Evolutionary conservation across 2,888 invertebrate genomes (phyloP).

Genomic region (Augochlorella aurata): DNA sequence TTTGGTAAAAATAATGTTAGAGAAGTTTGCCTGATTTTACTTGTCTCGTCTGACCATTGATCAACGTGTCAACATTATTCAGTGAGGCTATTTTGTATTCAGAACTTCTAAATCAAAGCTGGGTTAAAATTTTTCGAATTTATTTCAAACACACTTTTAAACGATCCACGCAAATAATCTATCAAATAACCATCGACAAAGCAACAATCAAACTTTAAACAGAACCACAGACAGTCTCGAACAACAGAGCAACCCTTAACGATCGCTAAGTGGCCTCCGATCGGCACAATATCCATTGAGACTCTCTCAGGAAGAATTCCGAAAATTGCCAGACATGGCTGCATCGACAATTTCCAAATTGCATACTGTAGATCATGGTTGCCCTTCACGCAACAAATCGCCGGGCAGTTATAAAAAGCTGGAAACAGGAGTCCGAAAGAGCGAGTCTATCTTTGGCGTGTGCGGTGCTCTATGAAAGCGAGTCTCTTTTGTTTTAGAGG

Average conservation of each 20-base stretch:
- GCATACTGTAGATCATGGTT: too few species aligned
- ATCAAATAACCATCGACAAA: not conserved
- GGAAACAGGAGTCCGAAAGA: not conserved
- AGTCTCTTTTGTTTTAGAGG: conserved; percentile 4
- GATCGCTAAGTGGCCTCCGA: not conserved
- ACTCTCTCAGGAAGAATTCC: too few species aligned
- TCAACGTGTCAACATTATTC: too few species aligned
- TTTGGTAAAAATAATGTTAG: too few species aligned
- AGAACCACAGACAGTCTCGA: not conserved
- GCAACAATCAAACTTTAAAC: not conserved
- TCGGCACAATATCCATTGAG: not conserved
- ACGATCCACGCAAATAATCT: not conserved
- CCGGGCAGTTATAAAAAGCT: not conserved
- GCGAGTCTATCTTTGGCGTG: not conserved
- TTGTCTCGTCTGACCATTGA: too few species aligned
- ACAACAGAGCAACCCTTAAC: not conserved
- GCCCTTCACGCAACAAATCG: too few species aligned
- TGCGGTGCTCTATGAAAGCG: not conserved
- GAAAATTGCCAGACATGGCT: too few species aligned
- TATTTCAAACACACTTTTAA: not conserved
- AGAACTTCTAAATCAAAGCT: not conserved
- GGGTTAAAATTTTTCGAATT: not conserved
- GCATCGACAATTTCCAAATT: too few species aligned
- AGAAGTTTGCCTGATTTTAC: too few species aligned
- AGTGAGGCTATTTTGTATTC: not conserved